These are phyloP conservation scores for Choloepus didactylus DNA, from an alignment of 2,797 vertebrate species.

Conservation along the genomic window DNA sequence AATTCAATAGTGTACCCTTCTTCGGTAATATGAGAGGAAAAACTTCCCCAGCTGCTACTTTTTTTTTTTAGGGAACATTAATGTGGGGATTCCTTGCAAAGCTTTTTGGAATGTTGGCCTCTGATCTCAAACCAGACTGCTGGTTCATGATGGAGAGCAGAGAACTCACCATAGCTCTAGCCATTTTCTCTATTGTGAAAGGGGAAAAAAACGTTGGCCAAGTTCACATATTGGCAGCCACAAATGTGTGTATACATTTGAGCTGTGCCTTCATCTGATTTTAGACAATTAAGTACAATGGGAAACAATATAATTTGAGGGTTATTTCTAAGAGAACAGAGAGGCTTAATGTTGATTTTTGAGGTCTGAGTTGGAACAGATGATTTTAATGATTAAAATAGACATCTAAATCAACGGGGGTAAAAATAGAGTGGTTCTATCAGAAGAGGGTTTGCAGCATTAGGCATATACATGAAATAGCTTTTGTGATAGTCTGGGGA, in stretches of 20 bases:
- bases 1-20: not conserved
- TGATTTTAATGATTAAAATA: slow-evolving; percentile 67
- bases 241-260: not conserved
- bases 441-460: slow-evolving; percentile 52
- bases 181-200: not conserved
- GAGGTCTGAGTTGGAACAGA: slow-evolving; percentile 25
- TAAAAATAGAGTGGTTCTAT: slow-evolving; percentile 44
- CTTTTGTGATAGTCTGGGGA: slow-evolving; percentile 80
- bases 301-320: slow-evolving; percentile 21
- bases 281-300: not conserved
- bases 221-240: slow-evolving; percentile 7
- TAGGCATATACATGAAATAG: not conserved
- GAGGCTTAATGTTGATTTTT: slow-evolving; percentile 20
- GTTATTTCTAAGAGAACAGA: slow-evolving; percentile 31
- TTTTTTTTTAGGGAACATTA: not conserved
- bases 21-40: not conserved
- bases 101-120: slow-evolving; percentile 28
- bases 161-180: not conserved
- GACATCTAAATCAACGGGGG: slow-evolving; percentile 54
- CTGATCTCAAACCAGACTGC: slow-evolving; percentile 36
- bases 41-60: not conserved
- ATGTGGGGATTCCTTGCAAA: slow-evolving; percentile 40
- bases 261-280: slow-evolving; percentile 3
- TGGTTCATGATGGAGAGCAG: not conserved
- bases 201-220: not conserved